phyloP scores from a whole-genome alignment of 2,888 invertebrate species.

The Rhogogaster chlorosoma region DNA sequence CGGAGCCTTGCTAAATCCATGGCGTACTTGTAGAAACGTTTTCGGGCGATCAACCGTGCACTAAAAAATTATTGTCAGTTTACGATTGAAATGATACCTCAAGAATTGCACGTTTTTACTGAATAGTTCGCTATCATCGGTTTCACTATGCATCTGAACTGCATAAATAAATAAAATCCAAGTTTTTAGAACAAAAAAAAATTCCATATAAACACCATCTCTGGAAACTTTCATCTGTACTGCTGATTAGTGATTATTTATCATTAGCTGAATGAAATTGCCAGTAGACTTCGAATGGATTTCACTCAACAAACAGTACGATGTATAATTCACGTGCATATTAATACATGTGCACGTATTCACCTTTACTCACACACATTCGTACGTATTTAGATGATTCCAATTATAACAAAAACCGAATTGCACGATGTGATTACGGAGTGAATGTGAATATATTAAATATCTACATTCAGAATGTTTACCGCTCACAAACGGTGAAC shows the following conservation, averaged over 20 bases:
- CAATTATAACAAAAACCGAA: background rate
- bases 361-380: background rate
- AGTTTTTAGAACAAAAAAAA: background rate
- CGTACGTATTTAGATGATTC: slow-evolving; percentile 10
- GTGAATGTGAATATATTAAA: background rate
- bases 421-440: slow-evolving; percentile 12
- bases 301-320: background rate
- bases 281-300: background rate
- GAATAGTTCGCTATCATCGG: background rate
- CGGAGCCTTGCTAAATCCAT: background rate
- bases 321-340: background rate
- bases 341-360: background rate
- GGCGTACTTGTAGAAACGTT: background rate
- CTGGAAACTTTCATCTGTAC: background rate
- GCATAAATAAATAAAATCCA: background rate
- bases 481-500: background rate
- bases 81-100: background rate
- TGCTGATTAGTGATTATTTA: background rate
- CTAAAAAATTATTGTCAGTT: background rate
- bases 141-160: background rate
- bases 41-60: background rate
- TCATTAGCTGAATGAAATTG: background rate
- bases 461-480: background rate
- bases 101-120: background rate
- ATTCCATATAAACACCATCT: background rate